A percentile compares a stretch with the other conserved stretches of the same genome.
These are phyloP conservation scores for Hydractinia symbiolongicarpus DNA, from an alignment of 30 jellyfish, hydroid and myxozoan genomes.

Conservation along the genomic window DNA sequence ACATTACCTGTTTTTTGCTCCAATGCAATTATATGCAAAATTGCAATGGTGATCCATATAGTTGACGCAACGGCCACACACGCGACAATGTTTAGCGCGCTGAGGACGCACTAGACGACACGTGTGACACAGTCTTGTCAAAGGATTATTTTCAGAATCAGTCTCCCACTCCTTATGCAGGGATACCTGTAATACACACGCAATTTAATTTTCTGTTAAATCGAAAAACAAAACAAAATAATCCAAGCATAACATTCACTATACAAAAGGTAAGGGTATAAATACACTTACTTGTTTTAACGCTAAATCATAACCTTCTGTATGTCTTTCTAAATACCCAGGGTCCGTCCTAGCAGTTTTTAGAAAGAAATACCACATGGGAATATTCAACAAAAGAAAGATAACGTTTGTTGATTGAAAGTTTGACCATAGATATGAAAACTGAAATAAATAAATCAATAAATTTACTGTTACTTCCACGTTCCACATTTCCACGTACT, in stretches of 20 bases:
- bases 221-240: not conserved
- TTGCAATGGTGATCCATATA: conserved; percentile 89
- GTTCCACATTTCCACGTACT: not conserved
- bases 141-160: conserved; percentile 65
- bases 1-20: conserved; percentile 83
- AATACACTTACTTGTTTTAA: conserved; percentile 56
- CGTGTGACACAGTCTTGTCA: conserved; percentile 81
- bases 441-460: conserved; percentile 30
- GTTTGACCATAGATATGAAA: conserved; percentile 43
- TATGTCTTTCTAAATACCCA: conserved; percentile 59
- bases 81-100: conserved; percentile 90
- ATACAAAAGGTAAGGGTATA: too few species aligned
- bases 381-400: conserved; percentile 43
- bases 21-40: conserved; percentile 75
- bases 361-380: conserved; percentile 67
- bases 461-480: not conserved
- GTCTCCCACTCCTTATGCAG: conserved; percentile 93
- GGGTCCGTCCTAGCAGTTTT: conserved; percentile 67
- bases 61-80: conserved; percentile 74
- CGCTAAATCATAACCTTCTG: conserved; percentile 79
- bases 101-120: conserved; percentile 91
- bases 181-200: conserved; percentile 48
- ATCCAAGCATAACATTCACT: not conserved
- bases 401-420: conserved; percentile 43
- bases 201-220: too few species aligned